phyloP scores from a whole-genome alignment of 2,888 invertebrate species.

The Erebia aethiops region DNA sequence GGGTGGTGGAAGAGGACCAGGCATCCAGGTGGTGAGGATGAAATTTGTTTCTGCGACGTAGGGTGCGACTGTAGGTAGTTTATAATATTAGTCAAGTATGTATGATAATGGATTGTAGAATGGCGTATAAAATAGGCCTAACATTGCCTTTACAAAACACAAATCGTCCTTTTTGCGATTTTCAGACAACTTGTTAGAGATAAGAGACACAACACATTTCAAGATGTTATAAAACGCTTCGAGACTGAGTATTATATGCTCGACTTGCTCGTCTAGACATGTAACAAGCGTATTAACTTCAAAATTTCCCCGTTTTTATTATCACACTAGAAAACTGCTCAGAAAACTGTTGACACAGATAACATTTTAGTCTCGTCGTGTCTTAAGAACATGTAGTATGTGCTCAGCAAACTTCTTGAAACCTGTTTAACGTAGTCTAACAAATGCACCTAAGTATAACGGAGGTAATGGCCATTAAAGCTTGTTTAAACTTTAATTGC shows the following conservation, averaged over 20 bases:
- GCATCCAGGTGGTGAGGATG: no score
- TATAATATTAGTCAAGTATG: no score
- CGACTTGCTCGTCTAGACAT: conserved; percentile 1
- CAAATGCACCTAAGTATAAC: conserved; percentile 8
- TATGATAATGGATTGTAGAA: no score
- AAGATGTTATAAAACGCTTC: neutral
- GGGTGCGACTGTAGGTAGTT: no score
- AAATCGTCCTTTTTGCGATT: neutral
- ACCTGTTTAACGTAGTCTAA: conserved; percentile 6
- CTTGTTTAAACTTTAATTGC: conserved; percentile 21
- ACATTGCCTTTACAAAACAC: neutral
- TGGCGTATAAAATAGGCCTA: no score
- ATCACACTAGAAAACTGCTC: conserved; percentile 1
- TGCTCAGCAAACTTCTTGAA: conserved; percentile 13
- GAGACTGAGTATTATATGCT: neutral
- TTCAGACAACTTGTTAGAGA: neutral
- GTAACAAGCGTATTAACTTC: conserved; percentile 2
- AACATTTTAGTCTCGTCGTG: neutral
- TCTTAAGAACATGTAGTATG: neutral
- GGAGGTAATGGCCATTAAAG: conserved; percentile 16
- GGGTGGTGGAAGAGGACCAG: no score
- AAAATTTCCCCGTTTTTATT: conserved; percentile 2
- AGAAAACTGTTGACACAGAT: neutral
- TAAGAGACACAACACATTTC: neutral
- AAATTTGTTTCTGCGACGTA: no score